Conservation (phyloP, 2,888 invertebrate genomes). For the Gnatocerus cornutus region DNA sequence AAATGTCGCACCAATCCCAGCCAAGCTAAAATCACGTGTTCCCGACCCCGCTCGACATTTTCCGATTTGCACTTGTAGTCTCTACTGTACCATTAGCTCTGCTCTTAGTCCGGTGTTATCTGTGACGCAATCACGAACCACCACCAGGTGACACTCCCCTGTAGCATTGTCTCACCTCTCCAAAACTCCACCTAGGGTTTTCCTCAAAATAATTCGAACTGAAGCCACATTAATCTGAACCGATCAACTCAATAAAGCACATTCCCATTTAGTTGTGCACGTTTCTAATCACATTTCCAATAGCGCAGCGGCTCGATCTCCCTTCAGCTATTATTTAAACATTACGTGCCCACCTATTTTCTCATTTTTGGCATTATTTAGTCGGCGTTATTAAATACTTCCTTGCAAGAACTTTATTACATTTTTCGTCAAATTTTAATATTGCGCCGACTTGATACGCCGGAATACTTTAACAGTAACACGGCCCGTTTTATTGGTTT, state of each 20-base stretch:
- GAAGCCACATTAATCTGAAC: neutral
- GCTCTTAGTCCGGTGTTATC: conserved; percentile 11
- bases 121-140: conserved; percentile 16
- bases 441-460: neutral
- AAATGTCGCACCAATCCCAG: conserved; percentile 4
- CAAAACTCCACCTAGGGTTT: neutral
- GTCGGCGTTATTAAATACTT: conserved; percentile 22
- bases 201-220: neutral
- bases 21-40: conserved; percentile 1
- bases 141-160: conserved; percentile 2
- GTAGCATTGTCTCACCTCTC: neutral
- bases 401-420: neutral
- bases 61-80: conserved; percentile 7
- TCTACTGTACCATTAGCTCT: conserved; percentile 1
- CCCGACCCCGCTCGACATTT: neutral
- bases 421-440: neutral
- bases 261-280: conserved; percentile 9
- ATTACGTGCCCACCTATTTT: neutral
- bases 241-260: neutral
- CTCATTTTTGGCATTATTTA: conserved; percentile 12
- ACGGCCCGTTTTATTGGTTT: neutral
- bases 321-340: conserved; percentile 17
- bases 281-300: conserved; percentile 31
- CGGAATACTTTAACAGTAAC: neutral
- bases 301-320: conserved; percentile 1